A percentile compares a stretch with the other conserved stretches of the same genome.
These are phyloP conservation scores for Argyra leucocephala DNA, from an alignment of 2,888 invertebrate genomes.

Conservation along the genomic window DNA sequence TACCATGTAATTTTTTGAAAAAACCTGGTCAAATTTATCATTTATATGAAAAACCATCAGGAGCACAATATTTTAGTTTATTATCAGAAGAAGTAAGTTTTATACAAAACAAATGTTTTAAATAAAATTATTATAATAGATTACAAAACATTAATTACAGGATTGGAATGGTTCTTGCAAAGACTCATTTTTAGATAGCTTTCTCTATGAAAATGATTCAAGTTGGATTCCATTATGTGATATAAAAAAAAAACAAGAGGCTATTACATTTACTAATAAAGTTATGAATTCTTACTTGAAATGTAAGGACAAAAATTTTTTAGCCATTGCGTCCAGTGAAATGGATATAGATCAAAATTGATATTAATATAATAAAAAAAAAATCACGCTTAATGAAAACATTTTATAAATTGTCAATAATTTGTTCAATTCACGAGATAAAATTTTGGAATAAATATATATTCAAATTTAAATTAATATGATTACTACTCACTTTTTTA, in stretches of 20 bases:
- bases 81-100: conserved; percentile 56
- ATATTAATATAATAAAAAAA: too few relatives aligned
- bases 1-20: conserved; percentile 65
- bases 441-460: too few relatives aligned
- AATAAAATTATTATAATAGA: not conserved
- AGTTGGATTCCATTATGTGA: conserved; percentile 57
- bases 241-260: conserved; percentile 38
- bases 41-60: conserved; percentile 55
- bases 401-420: too few relatives aligned
- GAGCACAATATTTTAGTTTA: conserved; percentile 64
- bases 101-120: not conserved
- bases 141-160: conserved; percentile 37
- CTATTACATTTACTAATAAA: not conserved
- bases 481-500: too few relatives aligned
- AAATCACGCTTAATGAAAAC: too few relatives aligned
- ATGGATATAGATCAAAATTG: not conserved
- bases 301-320: not conserved
- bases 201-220: conserved; percentile 56
- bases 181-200: conserved; percentile 56
- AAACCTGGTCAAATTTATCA: conserved; percentile 62
- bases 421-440: too few relatives aligned
- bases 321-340: not conserved
- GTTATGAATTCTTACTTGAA: not conserved
- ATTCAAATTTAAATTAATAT: too few relatives aligned
- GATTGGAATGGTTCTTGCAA: conserved; percentile 59